These are phyloP conservation scores for Gephyroberyx darwinii DNA, from an alignment of 2,797 vertebrate genomes.

Conservation along the genomic window DNA sequence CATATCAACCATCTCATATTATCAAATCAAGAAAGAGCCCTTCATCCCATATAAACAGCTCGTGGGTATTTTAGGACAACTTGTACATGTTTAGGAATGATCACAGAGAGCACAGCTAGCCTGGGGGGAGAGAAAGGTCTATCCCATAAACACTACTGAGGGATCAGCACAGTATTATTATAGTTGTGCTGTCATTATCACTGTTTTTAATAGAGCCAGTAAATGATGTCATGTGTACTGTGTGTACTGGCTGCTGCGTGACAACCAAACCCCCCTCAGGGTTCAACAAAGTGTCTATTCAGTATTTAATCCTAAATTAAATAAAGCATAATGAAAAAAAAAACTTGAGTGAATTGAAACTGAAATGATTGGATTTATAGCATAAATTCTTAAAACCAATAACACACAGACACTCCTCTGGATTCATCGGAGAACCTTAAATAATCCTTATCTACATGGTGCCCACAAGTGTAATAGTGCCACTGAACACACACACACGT, in stretches of 20 bases:
- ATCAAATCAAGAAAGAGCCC: no score
- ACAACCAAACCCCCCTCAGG: conserved; percentile 40
- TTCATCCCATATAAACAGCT: no score
- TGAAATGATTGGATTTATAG: no score
- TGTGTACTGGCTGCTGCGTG: conserved; percentile 9
- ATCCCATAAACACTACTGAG: neutral
- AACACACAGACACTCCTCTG: no score
- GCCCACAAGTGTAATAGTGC: no score
- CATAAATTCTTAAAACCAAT: no score
- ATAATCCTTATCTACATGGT: no score
- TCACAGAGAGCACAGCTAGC: no score
- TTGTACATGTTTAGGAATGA: neutral
- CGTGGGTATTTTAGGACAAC: no score
- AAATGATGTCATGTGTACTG: neutral
- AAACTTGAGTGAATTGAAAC: conserved; percentile 34
- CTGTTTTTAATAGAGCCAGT: neutral
- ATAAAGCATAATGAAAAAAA: conserved; percentile 43
- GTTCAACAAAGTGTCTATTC: conserved; percentile 41
- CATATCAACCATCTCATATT: no score
- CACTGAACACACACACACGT: no score
- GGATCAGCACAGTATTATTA: neutral
- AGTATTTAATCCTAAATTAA: conserved; percentile 3
- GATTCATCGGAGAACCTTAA: no score
- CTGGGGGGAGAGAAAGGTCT: neutral
- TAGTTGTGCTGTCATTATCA: neutral